Percentiles rank a stretch among this genome's conserved stretches.
phyloP scores from a whole-genome alignment of 2,888 invertebrate genomes.

The Himalopsyche tibetana region DNA sequence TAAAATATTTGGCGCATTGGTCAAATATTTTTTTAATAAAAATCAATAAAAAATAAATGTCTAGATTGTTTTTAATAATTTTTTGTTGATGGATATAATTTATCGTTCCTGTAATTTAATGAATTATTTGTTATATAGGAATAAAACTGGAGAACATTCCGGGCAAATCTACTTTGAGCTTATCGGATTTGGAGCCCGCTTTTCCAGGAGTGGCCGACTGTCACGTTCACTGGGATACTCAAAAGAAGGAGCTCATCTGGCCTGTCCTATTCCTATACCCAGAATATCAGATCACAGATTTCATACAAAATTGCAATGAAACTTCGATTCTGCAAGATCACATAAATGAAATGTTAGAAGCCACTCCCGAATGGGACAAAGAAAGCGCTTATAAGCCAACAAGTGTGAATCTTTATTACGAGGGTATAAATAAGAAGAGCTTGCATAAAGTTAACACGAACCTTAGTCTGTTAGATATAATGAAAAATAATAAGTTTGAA shows the following conservation, averaged over 20 bases:
- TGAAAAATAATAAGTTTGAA: slow-evolving; percentile 79
- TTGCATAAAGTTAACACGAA: slow-evolving; percentile 78
- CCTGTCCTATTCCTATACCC: slow-evolving; percentile 94
- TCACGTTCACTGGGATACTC: slow-evolving; percentile 47
- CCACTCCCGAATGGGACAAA: slow-evolving; percentile 85
- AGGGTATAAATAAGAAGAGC: slow-evolving; percentile 79
- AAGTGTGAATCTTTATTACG: slow-evolving; percentile 84
- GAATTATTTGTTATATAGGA: slow-evolving; percentile 67
- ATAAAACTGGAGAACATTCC: slow-evolving; percentile 73
- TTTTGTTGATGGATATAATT: background rate
- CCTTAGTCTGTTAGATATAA: slow-evolving; percentile 78
- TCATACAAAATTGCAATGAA: slow-evolving; percentile 83
- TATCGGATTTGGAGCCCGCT: slow-evolving; percentile 70
- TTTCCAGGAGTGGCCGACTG: slow-evolving; percentile 78
- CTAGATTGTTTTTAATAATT: background rate
- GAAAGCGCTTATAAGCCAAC: slow-evolving; percentile 79
- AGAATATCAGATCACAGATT: slow-evolving; percentile 91
- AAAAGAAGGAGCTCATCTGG: slow-evolving; percentile 81
- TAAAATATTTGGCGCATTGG: no score
- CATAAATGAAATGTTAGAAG: slow-evolving; percentile 80
- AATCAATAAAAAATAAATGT: no score
- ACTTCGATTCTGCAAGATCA: slow-evolving; percentile 68
- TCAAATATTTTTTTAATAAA: no score
- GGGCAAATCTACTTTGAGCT: background rate
- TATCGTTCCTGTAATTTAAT: background rate